These are phyloP conservation scores for Malurus melanocephalus DNA, from an alignment of 2,113 vertebrate genomes.

Conservation along the genomic window DNA sequence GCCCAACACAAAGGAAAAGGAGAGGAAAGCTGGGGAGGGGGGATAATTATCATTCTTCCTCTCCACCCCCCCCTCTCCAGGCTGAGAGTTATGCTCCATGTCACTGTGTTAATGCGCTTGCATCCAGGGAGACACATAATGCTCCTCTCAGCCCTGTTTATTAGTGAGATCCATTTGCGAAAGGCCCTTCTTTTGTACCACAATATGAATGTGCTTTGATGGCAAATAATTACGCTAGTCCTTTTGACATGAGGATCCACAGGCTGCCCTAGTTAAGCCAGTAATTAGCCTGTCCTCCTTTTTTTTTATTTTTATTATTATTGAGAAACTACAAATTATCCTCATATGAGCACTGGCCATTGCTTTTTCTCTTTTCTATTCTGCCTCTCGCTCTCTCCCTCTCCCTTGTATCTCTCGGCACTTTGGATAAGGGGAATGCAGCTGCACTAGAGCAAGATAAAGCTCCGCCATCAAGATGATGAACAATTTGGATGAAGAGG, in stretches of 20 bases:
- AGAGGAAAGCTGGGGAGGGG: slow-evolving; percentile 67
- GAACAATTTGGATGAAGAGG: slow-evolving; percentile 92
- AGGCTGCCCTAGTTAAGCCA: slow-evolving; percentile 97
- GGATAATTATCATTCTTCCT: slow-evolving; percentile 86
- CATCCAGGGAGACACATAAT: slow-evolving; percentile 87
- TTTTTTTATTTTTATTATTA: slow-evolving; percentile 79
- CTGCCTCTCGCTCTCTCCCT: slow-evolving; percentile 59
- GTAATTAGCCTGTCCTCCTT: slow-evolving; percentile 96
- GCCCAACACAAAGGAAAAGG: slow-evolving; percentile 81
- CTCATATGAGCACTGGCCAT: slow-evolving; percentile 87
- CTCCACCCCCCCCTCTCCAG: slow-evolving; percentile 49
- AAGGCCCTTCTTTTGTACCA: slow-evolving; percentile 90
- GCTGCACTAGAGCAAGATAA: slow-evolving; percentile 91
- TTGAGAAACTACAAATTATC: slow-evolving; percentile 96
- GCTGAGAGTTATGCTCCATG: slow-evolving; percentile 86
- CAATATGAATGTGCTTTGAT: slow-evolving; percentile 98
- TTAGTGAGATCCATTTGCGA: slow-evolving; percentile 93
- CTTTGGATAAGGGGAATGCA: slow-evolving; percentile 87
- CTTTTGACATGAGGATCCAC: slow-evolving; percentile 98
- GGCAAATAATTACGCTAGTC: slow-evolving; percentile 97
- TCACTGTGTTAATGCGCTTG: slow-evolving; percentile 87
- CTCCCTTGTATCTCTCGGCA: slow-evolving; percentile 79
- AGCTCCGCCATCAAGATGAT: slow-evolving; percentile 91
- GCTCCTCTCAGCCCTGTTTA: slow-evolving; percentile 90
- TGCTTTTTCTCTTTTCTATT: slow-evolving; percentile 73